Conservation (phyloP, 2,797 vertebrate genomes). For the Calcarius lapponicus region DNA sequence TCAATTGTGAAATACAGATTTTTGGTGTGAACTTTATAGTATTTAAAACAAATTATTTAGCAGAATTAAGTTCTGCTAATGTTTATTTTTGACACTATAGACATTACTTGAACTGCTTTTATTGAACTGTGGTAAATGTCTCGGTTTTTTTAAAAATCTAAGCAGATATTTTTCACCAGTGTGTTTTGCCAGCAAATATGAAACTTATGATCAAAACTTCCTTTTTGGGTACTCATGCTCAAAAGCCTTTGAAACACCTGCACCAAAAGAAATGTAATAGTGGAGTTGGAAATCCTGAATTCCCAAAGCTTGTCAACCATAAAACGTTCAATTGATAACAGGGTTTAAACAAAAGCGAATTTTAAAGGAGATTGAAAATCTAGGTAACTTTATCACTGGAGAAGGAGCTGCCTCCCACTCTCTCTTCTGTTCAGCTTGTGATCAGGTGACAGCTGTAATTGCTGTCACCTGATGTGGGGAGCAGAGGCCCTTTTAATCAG, state of each 20-base stretch:
- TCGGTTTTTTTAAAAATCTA: neutral
- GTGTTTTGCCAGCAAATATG: neutral
- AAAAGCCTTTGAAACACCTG: constrained; percentile 3
- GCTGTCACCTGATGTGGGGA: neutral
- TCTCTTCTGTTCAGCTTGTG: neutral
- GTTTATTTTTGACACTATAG: neutral
- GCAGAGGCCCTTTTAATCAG: neutral
- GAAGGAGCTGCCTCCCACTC: neutral
- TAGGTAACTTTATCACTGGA: neutral
- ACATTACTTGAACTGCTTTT: neutral
- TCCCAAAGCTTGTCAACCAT: neutral
- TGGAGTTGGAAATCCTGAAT: neutral
- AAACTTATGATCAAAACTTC: neutral
- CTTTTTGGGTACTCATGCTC: constrained; percentile 1
- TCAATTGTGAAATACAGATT: neutral
- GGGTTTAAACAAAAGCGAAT: neutral
- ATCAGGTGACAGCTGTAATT: neutral
- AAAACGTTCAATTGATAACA: neutral
- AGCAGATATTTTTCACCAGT: neutral
- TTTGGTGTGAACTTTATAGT: neutral
- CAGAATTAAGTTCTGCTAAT: neutral
- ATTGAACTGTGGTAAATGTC: neutral
- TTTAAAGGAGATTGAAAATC: neutral
- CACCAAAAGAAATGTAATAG: neutral
- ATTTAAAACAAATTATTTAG: neutral